phyloP scores from a whole-genome alignment of 2,888 invertebrate genomes.

The Endomychus coccineus region DNA sequence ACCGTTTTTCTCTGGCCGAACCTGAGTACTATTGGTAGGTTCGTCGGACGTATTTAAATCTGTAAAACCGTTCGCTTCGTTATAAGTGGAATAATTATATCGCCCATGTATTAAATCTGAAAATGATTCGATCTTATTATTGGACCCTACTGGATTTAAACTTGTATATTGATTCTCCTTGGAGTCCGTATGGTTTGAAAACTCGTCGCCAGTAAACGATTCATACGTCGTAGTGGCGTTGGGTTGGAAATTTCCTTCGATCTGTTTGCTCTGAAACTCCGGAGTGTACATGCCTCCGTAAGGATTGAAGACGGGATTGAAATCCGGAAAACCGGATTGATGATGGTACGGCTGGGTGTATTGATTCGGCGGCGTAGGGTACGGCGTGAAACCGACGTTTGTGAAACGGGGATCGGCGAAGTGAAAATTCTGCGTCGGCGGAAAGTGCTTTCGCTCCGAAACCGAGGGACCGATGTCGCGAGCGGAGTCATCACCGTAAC shows the following conservation, averaged over 20 bases:
- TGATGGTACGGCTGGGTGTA: constrained; percentile 35
- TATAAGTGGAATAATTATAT: constrained; percentile 48
- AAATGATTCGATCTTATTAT: constrained; percentile 64
- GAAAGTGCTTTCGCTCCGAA: constrained; percentile 32
- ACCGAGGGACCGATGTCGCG: constrained; percentile 22
- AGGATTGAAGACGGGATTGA: constrained; percentile 43
- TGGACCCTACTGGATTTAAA: constrained; percentile 58
- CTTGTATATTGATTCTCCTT: constrained; percentile 60
- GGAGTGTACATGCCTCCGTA: constrained; percentile 41
- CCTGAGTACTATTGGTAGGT: constrained; percentile 25
- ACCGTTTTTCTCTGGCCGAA: constrained; percentile 26
- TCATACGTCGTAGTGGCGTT: constrained; percentile 26
- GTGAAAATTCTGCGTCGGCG: constrained; percentile 37
- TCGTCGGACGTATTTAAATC: constrained; percentile 21
- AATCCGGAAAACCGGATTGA: constrained; percentile 36
- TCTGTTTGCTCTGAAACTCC: constrained; percentile 24
- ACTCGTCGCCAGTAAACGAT: constrained; percentile 43
- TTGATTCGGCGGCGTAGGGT: constrained; percentile 33
- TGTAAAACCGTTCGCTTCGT: constrained; percentile 47
- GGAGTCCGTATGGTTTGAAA: constrained; percentile 35
- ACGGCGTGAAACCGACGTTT: constrained; percentile 34
- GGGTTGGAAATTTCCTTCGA: constrained; percentile 40
- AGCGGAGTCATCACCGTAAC: constrained; percentile 49
- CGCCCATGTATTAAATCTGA: constrained; percentile 55
- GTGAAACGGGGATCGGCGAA: constrained; percentile 39